Conservation (phyloP, 2,888 invertebrate species). For the Zygogramma bicolorata region DNA sequence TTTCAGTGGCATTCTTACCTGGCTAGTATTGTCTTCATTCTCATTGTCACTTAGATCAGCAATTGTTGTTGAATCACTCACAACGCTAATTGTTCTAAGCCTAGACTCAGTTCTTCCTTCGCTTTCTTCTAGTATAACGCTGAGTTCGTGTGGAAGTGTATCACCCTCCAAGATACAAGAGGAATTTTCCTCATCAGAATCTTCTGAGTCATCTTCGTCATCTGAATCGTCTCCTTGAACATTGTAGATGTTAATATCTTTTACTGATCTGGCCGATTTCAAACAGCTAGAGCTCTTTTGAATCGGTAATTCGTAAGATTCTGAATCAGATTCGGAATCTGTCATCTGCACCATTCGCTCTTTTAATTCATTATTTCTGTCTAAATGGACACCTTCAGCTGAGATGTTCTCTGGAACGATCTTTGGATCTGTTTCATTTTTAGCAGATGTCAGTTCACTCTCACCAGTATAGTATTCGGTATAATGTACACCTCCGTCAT, state of each 20-base stretch:
- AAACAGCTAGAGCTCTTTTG: conserved; percentile 55
- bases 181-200: conserved; percentile 51
- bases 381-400: neutral
- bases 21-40: conserved; percentile 58
- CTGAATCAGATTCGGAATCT: conserved; percentile 54
- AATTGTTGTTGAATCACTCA: conserved; percentile 58
- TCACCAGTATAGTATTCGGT: conserved; percentile 63
- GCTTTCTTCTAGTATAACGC: conserved; percentile 74
- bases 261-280: conserved; percentile 69
- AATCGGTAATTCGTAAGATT: conserved; percentile 33
- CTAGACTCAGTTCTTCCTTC: conserved; percentile 65
- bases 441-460: neutral
- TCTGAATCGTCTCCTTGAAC: conserved; percentile 52
- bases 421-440: neutral
- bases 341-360: conserved; percentile 48
- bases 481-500: conserved; percentile 58
- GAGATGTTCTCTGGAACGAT: no score
- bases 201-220: conserved; percentile 53
- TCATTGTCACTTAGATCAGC: conserved; percentile 59
- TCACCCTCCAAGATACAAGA: conserved; percentile 54
- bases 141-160: conserved; percentile 68
- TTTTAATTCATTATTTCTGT: conserved; percentile 24
- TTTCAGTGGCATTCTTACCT: conserved; percentile 21
- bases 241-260: conserved; percentile 68
- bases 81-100: conserved; percentile 59